Evolutionary conservation across 2,888 invertebrate genomes (phyloP), one percentile per base, ranked within the genome.

Genomic region (Drosophila kanekoi): DNA sequence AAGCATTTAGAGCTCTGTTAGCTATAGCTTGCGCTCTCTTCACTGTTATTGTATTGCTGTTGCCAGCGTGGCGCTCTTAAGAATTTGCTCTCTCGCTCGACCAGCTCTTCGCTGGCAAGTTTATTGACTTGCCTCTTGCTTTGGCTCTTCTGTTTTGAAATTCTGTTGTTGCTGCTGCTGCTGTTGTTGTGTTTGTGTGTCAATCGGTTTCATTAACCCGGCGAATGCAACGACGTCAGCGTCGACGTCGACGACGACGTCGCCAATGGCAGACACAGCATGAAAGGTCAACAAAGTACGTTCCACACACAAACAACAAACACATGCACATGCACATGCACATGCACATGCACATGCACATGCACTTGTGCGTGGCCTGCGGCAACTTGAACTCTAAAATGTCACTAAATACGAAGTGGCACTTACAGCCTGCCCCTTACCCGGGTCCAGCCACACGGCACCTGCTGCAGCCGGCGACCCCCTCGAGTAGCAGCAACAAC

Each of bases 191-290:
- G 72, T 77, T 79, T 78, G 89, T 91, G 91, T 91, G 91, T 90
- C 90, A 91, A 91, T 91, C 90, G 87, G 90, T 90, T 92, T 90
- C 91, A 91, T 91, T 92, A 92, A 91, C 92, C 92, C 91, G 90
- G 67, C 74, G 76, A 76, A 65, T 65, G 63, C 68, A 72, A 49
- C 66, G 61, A 63, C 66, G 68, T 11, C 33, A 18, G 16, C 32
- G 53, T 16, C 16, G 38, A 35, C 53, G 43, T 8, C n/a, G 49
- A 49, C 62, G 49, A 44, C 44, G 51, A 35, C 51, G 48, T 56
- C 47, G 64, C 57, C 44, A 33, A 38, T 32, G 43, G 43, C 49
- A 58, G 53, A 63, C 72, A 53, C 33, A 78, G 65, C 49, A 16
- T 58, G 72, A 89, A 89, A 88, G 89, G 89, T 89, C 89, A 89